phyloP scores from a whole-genome alignment of 2,888 invertebrate species.

The Tetropium fuscum region DNA sequence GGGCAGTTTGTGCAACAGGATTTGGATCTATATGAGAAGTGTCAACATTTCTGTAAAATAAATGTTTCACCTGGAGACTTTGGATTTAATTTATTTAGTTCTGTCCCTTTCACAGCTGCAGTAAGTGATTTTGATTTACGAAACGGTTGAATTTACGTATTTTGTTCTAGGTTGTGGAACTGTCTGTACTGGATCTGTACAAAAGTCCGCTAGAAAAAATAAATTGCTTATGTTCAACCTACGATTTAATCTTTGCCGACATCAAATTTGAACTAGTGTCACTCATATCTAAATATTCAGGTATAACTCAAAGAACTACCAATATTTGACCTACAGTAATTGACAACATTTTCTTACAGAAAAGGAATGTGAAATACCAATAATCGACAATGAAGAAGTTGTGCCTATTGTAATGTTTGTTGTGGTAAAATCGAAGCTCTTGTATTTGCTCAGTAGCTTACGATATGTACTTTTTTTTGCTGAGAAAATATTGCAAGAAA shows the following conservation, averaged over 20 bases:
- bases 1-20: slow-evolving; percentile 57
- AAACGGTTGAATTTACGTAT: slow-evolving; percentile 5
- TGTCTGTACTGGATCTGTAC: slow-evolving; percentile 63
- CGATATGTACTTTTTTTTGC: slow-evolving; percentile 64
- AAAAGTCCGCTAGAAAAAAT: slow-evolving; percentile 65
- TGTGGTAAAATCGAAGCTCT: slow-evolving; percentile 64
- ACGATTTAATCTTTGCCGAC: slow-evolving; percentile 67
- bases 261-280: slow-evolving; percentile 65
- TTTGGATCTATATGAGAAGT: slow-evolving; percentile 57
- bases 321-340: background rate
- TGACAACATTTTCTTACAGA: slow-evolving; percentile 42
- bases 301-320: slow-evolving; percentile 42
- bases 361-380: slow-evolving; percentile 56
- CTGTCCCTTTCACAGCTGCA: slow-evolving; percentile 64
- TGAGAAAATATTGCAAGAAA: slow-evolving; percentile 51
- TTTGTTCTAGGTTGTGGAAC: slow-evolving; percentile 63
- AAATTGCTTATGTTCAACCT: slow-evolving; percentile 63
- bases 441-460: slow-evolving; percentile 64
- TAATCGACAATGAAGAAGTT: slow-evolving; percentile 60
- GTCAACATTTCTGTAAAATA: slow-evolving; percentile 56
- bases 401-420: slow-evolving; percentile 63
- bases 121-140: slow-evolving; percentile 47
- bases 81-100: slow-evolving; percentile 62
- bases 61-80: slow-evolving; percentile 63
- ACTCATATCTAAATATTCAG: slow-evolving; percentile 57